Percentiles rank a stretch among this genome's conserved stretches.
Evolutionary conservation across 2,113 vertebrate genomes (phyloP).

Genomic region (Pseudorectes ferrugineus): DNA sequence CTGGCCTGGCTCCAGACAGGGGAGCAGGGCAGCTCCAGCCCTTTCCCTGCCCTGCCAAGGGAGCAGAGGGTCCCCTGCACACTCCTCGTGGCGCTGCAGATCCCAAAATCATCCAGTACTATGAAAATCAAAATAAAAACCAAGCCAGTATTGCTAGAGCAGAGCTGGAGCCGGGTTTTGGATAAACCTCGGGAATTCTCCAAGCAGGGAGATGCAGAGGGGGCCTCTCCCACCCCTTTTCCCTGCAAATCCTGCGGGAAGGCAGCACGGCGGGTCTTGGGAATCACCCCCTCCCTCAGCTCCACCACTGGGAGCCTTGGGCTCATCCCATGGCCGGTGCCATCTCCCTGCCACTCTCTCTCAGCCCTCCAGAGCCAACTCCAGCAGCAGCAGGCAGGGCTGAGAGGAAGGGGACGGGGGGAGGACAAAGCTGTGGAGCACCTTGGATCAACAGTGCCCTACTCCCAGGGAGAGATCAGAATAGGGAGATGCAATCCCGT

Average conservation of each 20-base stretch:
- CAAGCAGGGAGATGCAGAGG: accelerated
- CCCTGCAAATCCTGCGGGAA: neutral
- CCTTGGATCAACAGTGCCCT: neutral
- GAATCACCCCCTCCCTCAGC: neutral
- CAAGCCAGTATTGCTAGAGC: neutral
- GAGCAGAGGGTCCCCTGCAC: neutral
- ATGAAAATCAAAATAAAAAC: neutral
- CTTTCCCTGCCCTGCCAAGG: neutral
- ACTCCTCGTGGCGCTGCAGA: accelerated
- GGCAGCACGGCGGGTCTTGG: accelerated
- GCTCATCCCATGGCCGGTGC: accelerated
- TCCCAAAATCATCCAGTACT: neutral
- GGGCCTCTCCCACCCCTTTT: neutral
- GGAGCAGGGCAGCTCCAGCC: neutral
- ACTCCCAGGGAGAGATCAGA: neutral
- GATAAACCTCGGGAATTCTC: neutral
- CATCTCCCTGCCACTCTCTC: neutral
- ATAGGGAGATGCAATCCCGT: neutral
- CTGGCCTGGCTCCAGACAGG: neutral
- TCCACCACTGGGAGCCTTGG: accelerated
- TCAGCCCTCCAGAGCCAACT: neutral
- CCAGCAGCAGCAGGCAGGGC: neutral
- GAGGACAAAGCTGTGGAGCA: neutral
- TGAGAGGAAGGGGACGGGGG: neutral
- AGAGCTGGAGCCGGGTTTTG: neutral